Evolutionary conservation across 2,797 vertebrate genomes (phyloP), one percentile per base, ranked within the genome.

Genomic region (Chelmon rostratus): DNA sequence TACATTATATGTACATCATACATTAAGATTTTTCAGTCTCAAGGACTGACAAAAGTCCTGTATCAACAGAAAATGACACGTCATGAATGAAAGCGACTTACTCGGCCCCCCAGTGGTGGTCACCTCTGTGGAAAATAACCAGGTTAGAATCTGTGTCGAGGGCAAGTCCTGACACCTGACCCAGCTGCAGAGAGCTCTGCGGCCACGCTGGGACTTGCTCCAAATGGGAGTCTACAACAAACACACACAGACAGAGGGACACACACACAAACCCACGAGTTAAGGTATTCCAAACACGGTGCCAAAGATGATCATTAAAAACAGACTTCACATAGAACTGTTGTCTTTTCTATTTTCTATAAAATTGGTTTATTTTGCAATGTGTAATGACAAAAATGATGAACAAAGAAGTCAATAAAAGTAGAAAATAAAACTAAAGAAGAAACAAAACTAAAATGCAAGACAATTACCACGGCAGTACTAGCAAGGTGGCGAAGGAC

Each of bases 81-180:
- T 47, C 0, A 18, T 62, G 3, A 59, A 4, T 61, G 10, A 73
- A 13, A 50, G 7, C 0, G 31, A 94, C 98, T 95, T 94, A 99
- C 98, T 96, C 94, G 40, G 88, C 84, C 82, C 96, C 97, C 98
- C 98, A 99, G 79, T 90, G 79, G 47, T 95, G 98, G 93, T 98
- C 96, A 49, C 97, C 98, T 95, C 98, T 94, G 90, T 99, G 98
- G 92, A 99, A 99, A 87, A 99, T 95, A 75, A 99, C 96, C 76
- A 99, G 78, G 86, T 99, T 98, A 78, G 95, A 96, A 59, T 95
- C 93, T 49, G 91, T 89, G 87, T 99, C 97, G n/a, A 99, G 82
- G 52, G 97, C 97, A 74, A 99, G 92, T 35, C 98, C 98, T 64
- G 98, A 98, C 88, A 99, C 97, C 84, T 99, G 97, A 44, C 98